Base-by-base conservation (phyloP, 1,140 invertebrate genomes). In the Aphaenogaster floridana region DNA sequence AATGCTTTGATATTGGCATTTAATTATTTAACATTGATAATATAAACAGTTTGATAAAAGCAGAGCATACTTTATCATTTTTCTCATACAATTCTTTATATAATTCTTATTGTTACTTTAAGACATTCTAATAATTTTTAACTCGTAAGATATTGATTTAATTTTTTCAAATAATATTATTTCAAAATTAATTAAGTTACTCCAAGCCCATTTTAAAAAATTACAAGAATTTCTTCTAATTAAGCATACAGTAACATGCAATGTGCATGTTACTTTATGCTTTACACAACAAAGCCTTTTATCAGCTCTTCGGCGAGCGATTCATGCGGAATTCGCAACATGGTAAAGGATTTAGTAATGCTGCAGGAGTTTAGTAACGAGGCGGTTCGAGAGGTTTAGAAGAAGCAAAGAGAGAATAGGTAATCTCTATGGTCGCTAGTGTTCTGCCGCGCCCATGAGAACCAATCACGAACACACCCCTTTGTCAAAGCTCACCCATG, bases 391-490 rank as follows among this genome's bases (percentile, higher is more conserved):
- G 39, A 78, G 48, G 34, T 69, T 13, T 50, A 34, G n/a, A 48
- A 50, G 11, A 59, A 61, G 28, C 7, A 34, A 64, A 34, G 15
- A 48, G 17, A 15, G 59, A 72, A 42, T 42, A 78, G 6, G 28
- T 63, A 66, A 89, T 84, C 42, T 74, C 28, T 63, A 48, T 48
- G 13, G n/a, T 61, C 52, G 68, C 28, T 11, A 34, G 15, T 69
- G 64, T 72, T 59, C 28, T 45, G 68, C 42, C 83, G 39, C 84
- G 8, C 88, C 63, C 21, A 64, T 77, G 63, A 76, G 66, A 81
- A 42, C n/a, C 64, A 79, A 69, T 89, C 77, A 21, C 28, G 48
- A 78, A 86, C 87, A 71, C 89, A 39, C 89, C 63, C 69, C 57
- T 90, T 90, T 77, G 8, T 63, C 48, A 81, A 86, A 86, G 69